Base-by-base conservation (phyloP, 2,797 vertebrate species). In the Melanotaenia trifasciata region DNA sequence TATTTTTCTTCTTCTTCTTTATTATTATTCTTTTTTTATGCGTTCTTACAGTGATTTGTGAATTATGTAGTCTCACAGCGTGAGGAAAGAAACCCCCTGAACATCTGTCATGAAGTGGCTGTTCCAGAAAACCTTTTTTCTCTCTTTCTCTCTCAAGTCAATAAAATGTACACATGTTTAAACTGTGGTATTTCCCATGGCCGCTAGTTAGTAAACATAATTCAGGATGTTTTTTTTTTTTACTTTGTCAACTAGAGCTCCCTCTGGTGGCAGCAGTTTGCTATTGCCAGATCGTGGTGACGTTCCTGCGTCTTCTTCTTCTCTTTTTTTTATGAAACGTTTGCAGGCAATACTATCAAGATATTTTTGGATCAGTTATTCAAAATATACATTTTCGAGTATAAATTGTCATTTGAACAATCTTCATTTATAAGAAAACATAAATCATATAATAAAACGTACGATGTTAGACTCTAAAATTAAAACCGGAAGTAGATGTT, bases 401-500 rank as follows among this genome's bases (percentile, higher is more conserved):
- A 40, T 40, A 3, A 8, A 33, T 33, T 14, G 14, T 13, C 3
- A 47, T 8, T 47, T 47, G 20, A 47, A 35, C 53, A 12, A 13
- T 7, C 4, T 26, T 16, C 1, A 35, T 40, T 16, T 18, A 38
- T 14, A 8, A 3, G 12, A 13, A 9, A 22, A 53, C 1, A 53
- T 2, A 24, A 20, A 7, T 1, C 0, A 9, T 8, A 8, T 4
- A 11, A 4, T 12, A n/a, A n/a, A 35, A 43, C 13, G 0, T 0
- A 1, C 3, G 38, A 36, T 36, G 2, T 59, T 87, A 84, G 4
- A 86, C 74, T 87, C 11, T 86, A 86, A 81, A 88, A 71, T 45
- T 0, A 0, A 1, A 4, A 66, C 40, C 70, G 81, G 90, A 87
- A 85, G 53, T 43, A 0, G 0, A 0, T 1, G 3, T 1, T 5